Conservation (phyloP, 2,113 vertebrate genomes). For the Hyaena hyaena region DNA sequence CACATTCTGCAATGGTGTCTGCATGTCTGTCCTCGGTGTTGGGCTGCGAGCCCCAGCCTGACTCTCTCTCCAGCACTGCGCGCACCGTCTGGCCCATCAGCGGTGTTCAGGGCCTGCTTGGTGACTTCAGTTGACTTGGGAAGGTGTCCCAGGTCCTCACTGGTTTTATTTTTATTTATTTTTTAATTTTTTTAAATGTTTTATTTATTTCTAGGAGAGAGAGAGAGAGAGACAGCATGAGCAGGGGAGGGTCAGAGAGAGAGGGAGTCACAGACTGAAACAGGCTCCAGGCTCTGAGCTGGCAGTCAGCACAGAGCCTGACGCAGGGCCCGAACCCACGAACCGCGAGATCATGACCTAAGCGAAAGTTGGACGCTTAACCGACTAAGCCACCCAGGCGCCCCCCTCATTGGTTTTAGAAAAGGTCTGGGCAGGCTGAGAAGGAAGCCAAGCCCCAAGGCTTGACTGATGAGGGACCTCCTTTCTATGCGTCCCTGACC, state of each 20-base stretch:
- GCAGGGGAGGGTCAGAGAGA: too few species aligned
- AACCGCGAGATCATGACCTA: too few species aligned
- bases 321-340: too few species aligned
- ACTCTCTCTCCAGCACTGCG: neutral
- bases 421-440: neutral
- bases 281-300: too few species aligned
- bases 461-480: neutral
- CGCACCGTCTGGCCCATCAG: fast-evolving
- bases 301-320: too few species aligned
- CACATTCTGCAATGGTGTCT: fast-evolving
- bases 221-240: too few species aligned
- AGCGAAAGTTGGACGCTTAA: too few species aligned
- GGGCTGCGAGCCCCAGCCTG: neutral
- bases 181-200: too few species aligned
- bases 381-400: too few species aligned
- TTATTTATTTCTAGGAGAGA: too few species aligned
- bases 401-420: neutral
- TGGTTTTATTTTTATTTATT: too few species aligned
- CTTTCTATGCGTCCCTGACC: neutral
- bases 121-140: neutral
- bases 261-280: too few species aligned
- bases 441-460: neutral
- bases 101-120: neutral
- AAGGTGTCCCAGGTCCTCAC: neutral
- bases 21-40: fast-evolving